Evolutionary conservation across 2,888 invertebrate species (phyloP).

Genomic region (Leptopilina drosophilae): DNA sequence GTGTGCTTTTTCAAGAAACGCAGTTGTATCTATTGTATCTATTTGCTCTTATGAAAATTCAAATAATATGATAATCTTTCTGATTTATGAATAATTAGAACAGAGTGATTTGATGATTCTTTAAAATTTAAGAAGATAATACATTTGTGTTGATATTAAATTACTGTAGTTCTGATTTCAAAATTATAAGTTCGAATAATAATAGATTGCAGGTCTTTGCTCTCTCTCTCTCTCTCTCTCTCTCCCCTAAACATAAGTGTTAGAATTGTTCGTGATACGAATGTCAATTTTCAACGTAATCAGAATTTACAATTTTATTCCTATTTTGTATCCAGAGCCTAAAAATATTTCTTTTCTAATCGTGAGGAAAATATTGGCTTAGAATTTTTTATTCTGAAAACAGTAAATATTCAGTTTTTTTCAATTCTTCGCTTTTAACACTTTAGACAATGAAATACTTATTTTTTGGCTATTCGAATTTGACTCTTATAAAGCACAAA

Average conservation of each 20-base stretch:
- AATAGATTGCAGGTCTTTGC: slow-evolving; percentile 4
- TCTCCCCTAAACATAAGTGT: background rate
- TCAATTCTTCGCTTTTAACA: too few species aligned
- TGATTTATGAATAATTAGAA: background rate
- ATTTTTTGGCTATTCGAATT: too few species aligned
- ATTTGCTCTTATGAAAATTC: too few species aligned
- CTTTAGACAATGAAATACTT: too few species aligned
- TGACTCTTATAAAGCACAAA: too few species aligned
- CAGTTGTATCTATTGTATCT: too few species aligned
- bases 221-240: background rate
- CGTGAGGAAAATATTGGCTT: background rate
- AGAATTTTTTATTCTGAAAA: too few species aligned
- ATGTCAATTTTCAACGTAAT: slow-evolving; percentile 22
- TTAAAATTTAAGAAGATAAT: background rate
- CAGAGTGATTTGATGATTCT: background rate
- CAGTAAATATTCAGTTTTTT: too few species aligned
- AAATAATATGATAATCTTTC: too few species aligned
- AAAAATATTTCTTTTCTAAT: background rate
- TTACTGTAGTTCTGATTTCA: background rate
- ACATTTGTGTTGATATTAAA: background rate
- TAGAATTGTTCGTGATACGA: background rate
- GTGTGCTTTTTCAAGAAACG: background rate
- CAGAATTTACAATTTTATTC: slow-evolving; percentile 19
- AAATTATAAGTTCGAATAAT: slow-evolving; percentile 13
- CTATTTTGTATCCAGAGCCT: background rate